A percentile compares a stretch with the other conserved stretches of the same genome.
Evolutionary conservation across 2,113 vertebrate species (phyloP).

Genomic region (Istiophorus platypterus): DNA sequence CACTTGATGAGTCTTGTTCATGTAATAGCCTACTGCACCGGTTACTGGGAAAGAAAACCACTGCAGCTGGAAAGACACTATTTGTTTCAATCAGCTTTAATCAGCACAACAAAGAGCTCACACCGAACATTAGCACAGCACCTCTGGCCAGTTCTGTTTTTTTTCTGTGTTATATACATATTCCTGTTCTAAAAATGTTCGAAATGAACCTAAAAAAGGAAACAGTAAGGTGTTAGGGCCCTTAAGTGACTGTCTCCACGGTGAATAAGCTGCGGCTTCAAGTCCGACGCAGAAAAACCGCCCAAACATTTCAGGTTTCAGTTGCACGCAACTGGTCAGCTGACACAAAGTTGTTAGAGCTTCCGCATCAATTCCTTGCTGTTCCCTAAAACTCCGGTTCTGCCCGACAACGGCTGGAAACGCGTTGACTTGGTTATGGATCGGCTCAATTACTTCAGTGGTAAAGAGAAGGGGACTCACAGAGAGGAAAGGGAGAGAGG

Average conservation of each 20-base stretch:
- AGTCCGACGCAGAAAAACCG: constrained; percentile 7
- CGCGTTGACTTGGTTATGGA: neutral
- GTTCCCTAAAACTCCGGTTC: constrained; percentile 7
- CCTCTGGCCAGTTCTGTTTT: neutral
- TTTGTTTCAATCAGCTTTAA: no score
- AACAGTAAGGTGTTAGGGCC: neutral
- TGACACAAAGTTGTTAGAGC: constrained; percentile 46
- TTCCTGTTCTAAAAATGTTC: neutral
- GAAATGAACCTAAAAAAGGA: neutral
- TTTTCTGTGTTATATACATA: no score
- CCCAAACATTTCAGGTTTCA: constrained; percentile 19
- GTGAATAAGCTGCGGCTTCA: no score
- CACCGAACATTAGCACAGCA: neutral
- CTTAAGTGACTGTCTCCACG: neutral
- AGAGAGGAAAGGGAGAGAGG: neutral
- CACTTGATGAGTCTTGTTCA: neutral
- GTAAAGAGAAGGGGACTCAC: neutral
- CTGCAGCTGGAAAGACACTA: neutral
- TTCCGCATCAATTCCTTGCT: constrained; percentile 39
- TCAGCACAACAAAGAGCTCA: no score
- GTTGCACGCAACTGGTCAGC: constrained; percentile 17
- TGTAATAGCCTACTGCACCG: neutral
- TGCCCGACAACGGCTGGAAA: neutral
- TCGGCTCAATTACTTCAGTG: constrained; percentile 7
- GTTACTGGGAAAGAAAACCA: neutral